Evolutionary conservation across 2,113 vertebrate species (phyloP).

Genomic region (Phylloscopus trochiloides): DNA sequence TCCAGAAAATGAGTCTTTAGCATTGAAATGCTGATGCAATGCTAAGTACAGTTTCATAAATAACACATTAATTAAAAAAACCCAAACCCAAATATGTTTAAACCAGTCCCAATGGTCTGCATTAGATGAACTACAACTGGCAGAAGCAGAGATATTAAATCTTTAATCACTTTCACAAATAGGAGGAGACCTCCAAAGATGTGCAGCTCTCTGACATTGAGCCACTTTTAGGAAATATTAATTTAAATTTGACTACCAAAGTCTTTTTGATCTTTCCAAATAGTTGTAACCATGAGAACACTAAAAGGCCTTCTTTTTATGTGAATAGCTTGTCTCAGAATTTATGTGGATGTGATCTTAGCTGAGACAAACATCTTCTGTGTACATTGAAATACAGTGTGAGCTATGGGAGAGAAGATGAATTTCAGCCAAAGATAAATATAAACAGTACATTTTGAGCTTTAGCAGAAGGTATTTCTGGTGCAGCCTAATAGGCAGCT

Average conservation of each 20-base stretch:
- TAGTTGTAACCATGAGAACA: not conserved
- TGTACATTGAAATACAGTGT: not conserved
- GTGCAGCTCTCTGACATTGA: not conserved
- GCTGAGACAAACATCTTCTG: not conserved
- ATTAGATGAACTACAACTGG: not conserved
- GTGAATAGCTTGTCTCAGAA: not conserved
- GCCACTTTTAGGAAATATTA: not conserved
- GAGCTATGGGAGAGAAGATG: not conserved
- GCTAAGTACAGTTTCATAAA: not conserved
- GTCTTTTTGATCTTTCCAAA: not conserved
- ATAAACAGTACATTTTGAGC: conserved; percentile 1
- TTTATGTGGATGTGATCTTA: not conserved
- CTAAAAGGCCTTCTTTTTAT: not conserved
- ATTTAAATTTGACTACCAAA: not conserved
- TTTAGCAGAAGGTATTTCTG: conserved; percentile 39
- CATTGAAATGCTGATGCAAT: not conserved
- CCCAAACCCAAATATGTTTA: not conserved
- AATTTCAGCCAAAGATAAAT: conserved; percentile 39
- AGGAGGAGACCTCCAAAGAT: not conserved
- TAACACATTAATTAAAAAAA: not conserved
- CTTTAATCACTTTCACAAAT: not conserved
- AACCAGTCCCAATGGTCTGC: not conserved
- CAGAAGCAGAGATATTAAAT: not conserved
- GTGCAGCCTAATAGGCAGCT: conserved; percentile 4
- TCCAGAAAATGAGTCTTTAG: not conserved